A percentile compares a stretch with the other conserved stretches of the same genome.
Evolutionary conservation across 1,140 invertebrate species (phyloP).

Genomic region (Akabosia matsudoensis): DNA sequence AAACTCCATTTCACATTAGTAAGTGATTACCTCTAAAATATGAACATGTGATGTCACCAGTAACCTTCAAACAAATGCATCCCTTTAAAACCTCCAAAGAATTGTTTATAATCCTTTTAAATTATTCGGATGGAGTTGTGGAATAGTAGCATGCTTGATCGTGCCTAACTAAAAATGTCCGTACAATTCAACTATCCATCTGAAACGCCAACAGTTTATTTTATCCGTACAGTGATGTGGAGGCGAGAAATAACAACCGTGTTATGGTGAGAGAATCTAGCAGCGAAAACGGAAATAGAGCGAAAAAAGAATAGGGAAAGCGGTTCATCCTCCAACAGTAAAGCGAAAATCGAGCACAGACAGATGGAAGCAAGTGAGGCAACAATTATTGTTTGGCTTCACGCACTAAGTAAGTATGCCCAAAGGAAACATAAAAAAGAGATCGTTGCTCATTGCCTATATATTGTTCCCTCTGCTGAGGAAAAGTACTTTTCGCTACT

Average conservation of each 20-base stretch:
- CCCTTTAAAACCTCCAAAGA: no score
- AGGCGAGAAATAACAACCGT: no score
- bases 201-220: no score
- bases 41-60: neutral
- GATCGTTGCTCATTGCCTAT: constrained; percentile 38
- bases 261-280: neutral
- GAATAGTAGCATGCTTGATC: no score
- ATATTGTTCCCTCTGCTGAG: neutral
- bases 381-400: constrained; percentile 44
- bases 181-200: no score
- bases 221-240: no score
- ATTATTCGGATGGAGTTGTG: no score
- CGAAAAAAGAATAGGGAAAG: constrained; percentile 7
- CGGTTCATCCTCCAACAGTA: constrained; percentile 12
- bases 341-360: constrained; percentile 26
- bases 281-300: neutral
- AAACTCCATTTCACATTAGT: no score
- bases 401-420: constrained; percentile 43
- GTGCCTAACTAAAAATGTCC: no score
- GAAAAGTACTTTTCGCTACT: constrained; percentile 32
- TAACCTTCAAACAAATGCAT: no score
- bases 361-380: constrained; percentile 32
- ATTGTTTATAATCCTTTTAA: no score
- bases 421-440: constrained; percentile 41
- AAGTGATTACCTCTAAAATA: no score